These are phyloP conservation scores for Cheirogaleus medius DNA, from an alignment of 2,113 vertebrate species.

Conservation along the genomic window DNA sequence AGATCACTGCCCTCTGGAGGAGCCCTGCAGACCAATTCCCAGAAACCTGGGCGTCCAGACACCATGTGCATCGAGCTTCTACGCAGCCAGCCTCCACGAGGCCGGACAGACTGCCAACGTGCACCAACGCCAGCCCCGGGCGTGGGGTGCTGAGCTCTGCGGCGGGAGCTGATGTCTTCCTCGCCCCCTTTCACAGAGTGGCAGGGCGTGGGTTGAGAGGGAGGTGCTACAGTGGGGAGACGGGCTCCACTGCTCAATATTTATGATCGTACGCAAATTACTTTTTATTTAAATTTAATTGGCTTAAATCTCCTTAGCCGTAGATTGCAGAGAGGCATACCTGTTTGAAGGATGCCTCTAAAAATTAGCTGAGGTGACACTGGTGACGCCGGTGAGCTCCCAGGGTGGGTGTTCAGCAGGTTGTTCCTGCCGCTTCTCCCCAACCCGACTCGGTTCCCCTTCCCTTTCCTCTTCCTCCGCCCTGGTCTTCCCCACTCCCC, in stretches of 20 bases:
- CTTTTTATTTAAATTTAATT: background rate
- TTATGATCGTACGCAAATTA: background rate
- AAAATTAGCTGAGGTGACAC: fast-evolving
- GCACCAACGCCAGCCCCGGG: fast-evolving
- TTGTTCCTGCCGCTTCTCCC: too few relatives aligned
- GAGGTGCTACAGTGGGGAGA: background rate
- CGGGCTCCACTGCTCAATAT: fast-evolving
- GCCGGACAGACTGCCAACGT: fast-evolving
- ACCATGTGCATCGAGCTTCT: fast-evolving
- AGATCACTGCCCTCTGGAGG: fast-evolving
- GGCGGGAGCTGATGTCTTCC: too few relatives aligned
- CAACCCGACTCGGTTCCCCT: too few relatives aligned
- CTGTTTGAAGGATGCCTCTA: background rate
- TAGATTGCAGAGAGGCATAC: background rate
- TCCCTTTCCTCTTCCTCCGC: too few relatives aligned
- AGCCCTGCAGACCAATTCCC: fast-evolving
- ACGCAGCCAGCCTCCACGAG: fast-evolving
- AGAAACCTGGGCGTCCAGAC: background rate
- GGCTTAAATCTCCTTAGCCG: background rate
- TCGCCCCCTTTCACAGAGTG: fast-evolving
- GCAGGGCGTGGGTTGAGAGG: fast-evolving
- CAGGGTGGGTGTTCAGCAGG: fast-evolving
- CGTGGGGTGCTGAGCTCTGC: fast-evolving
- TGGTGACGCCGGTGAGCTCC: fast-evolving
- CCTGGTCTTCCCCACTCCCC: background rate